Evolutionary conservation across 2,888 invertebrate genomes (phyloP), one percentile per base, ranked within the genome.

Genomic region (Malthinus seriepunctatus): DNA sequence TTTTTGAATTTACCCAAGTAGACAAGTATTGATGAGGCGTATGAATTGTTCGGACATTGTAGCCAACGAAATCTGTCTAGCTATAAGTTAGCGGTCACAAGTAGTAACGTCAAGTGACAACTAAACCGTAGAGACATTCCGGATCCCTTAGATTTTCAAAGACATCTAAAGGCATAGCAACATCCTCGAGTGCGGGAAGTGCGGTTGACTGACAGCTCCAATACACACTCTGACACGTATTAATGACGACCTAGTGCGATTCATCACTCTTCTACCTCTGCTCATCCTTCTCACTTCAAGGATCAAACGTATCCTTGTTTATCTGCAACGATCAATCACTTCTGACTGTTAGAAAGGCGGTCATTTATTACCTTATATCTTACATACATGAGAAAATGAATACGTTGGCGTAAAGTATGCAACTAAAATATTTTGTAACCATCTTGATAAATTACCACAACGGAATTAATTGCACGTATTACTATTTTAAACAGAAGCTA

Each of bases 251-350:
- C 73, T 67, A 62, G 71, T 73, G 73, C 78, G 77, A 79, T 79
- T 78, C 78, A 79, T 79, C 79, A 78, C 78, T 77, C 78, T 76
- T 76, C 73, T 73, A 71, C 73, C 71, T 72, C 73, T 68, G 69
- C 69, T 62, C 72, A 66, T 70, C 70, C 71, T 67, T 69, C 67
- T 70, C 64, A 64, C 71, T 63, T 71, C 71, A 72, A 72, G 77
- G 77, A 79, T 78, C 78, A 77, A 77, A 77, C 75, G 76, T 76
- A 74, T 79, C 75, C 76, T 75, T 76, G 76, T 76, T 74, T 78
- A 77, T 76, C 75, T 74, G 70, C 70, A 69, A 75, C 74, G 76
- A 79, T 78, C 78, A 78, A 79, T 79, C 79, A 79, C 78, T 78
- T 75, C 74, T 78, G 78, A 78, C 78, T 78, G 78, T 70, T 76